Evolutionary conservation across 1,140 invertebrate genomes (phyloP).

Genomic region (Gonatopus flavifemur): DNA sequence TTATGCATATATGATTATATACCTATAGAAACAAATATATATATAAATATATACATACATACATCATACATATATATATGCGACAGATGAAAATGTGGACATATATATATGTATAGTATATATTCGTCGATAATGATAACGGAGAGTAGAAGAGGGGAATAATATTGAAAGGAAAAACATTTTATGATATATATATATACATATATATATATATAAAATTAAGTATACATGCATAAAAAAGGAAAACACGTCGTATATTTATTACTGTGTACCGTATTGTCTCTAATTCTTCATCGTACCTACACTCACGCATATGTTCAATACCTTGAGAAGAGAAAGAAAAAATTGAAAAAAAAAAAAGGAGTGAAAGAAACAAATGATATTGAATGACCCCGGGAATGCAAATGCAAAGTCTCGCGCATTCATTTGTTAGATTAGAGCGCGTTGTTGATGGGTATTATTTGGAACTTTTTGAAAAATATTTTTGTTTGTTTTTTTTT

Average conservation of each 20-base stretch:
- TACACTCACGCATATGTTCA: constrained; percentile 47
- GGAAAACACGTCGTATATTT: constrained; percentile 60
- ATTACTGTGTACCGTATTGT: constrained; percentile 64
- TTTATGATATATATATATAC: constrained; percentile 33
- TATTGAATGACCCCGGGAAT: constrained; percentile 50
- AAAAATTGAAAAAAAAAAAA: too few species aligned
- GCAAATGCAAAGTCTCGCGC: constrained; percentile 48
- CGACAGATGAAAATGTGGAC: constrained; percentile 10
- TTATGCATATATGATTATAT: constrained; percentile 26
- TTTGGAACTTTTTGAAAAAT: too few species aligned
- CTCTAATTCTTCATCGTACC: constrained; percentile 57
- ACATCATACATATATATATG: constrained; percentile 18
- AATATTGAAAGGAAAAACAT: constrained; percentile 22
- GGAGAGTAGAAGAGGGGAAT: constrained; percentile 12
- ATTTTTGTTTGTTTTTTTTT: too few species aligned
- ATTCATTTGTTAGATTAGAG: too few species aligned
- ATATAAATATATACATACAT: constrained; percentile 32
- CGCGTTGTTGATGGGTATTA: too few species aligned
- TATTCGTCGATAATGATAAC: too few species aligned
- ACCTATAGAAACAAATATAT: constrained; percentile 27
- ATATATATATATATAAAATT: too few species aligned
- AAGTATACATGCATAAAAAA: too few species aligned
- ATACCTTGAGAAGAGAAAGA: too few species aligned
- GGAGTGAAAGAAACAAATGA: too few species aligned
- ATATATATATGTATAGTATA: too few species aligned